These are phyloP conservation scores for Sminthurides aquaticus DNA, from an alignment of 2,888 invertebrate genomes.

Conservation along the genomic window DNA sequence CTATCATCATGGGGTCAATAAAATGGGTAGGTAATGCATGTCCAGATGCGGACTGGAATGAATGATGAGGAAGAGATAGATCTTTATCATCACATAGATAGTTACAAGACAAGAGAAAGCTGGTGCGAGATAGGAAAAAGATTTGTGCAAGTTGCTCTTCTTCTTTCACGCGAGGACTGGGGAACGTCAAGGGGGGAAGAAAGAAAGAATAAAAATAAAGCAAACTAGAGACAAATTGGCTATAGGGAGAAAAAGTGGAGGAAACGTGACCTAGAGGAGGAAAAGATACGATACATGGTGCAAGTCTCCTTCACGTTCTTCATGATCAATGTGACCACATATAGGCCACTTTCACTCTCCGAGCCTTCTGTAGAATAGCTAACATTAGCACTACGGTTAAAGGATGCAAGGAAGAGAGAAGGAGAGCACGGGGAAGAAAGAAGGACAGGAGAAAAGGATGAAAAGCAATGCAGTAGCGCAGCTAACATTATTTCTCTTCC, in stretches of 20 bases:
- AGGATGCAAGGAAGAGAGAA: conserved; percentile 21
- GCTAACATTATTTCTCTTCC: too few relatives aligned
- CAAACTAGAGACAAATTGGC: conserved; percentile 23
- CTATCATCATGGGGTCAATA: conserved; percentile 14
- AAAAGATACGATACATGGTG: not conserved
- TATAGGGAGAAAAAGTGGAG: conserved; percentile 5
- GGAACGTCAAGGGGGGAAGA: not conserved
- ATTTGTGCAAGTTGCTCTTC: not conserved
- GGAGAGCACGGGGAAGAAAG: conserved; percentile 34
- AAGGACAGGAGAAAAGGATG: conserved; percentile 27
- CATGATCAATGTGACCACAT: not conserved
- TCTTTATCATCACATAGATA: conserved; percentile 20
- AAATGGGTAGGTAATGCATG: conserved; percentile 22
- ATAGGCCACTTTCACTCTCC: not conserved
- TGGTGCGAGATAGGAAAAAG: not conserved
- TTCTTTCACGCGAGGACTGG: not conserved
- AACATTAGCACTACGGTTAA: not conserved
- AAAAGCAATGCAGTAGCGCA: too few relatives aligned
- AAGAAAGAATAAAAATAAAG: not conserved
- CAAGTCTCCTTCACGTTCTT: not conserved
- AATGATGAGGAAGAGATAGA: conserved; percentile 19
- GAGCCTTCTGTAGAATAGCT: not conserved
- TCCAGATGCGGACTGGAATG: conserved; percentile 18
- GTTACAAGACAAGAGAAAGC: conserved; percentile 16
- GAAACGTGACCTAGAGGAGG: conserved; percentile 22